Evolutionary conservation across 1,140 invertebrate genomes (phyloP), one percentile per base, ranked within the genome.

Genomic region (Aethina tumida): DNA sequence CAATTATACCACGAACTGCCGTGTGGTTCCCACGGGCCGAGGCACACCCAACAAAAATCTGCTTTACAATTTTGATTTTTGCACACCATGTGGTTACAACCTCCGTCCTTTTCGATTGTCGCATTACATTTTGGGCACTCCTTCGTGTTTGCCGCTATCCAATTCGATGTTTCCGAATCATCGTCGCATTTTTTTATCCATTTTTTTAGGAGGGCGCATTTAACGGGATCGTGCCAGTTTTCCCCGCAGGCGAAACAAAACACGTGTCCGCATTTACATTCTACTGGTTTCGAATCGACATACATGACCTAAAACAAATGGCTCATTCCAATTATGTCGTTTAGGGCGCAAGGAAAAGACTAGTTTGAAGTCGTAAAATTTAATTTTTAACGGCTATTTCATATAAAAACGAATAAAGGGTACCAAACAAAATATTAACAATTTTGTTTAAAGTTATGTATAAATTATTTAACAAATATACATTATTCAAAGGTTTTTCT

Each of bases 131-230:
- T 80, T 0, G 81, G 81, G 62, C 81, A 84, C 59, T 84, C 80
- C 63, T 86, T 86, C 8, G 82, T 86, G 60, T 85, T 84, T 2
- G 79, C 82, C 34, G 76, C 74, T 53, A 84, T 80, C 81, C 81
- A 85, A 56, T 85, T 83, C 5, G 77, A 80, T 2, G 82, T 85
- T 64, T 84, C 82, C 41, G 77, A 81, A 56, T 85, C 82, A 54
- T 86, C 82, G 59, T 79, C 78, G 65, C 81, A 85, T 58, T 85
- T 86, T 56, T 84, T 84, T 27, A 80, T 73, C 82, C 81, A 86
- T 50, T 68, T 73, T 47, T 68, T 74, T 7, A 85, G 63, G 52
- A 79, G 66, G 39, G 63, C 56, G 60, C 81, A 85, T 45, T 70
- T 72, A 4, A 84, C 78, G 10, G 81, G 81, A 49, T 86, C 81